These are phyloP conservation scores for Ursus arctos DNA, from an alignment of 2,113 vertebrate species.

Conservation along the genomic window DNA sequence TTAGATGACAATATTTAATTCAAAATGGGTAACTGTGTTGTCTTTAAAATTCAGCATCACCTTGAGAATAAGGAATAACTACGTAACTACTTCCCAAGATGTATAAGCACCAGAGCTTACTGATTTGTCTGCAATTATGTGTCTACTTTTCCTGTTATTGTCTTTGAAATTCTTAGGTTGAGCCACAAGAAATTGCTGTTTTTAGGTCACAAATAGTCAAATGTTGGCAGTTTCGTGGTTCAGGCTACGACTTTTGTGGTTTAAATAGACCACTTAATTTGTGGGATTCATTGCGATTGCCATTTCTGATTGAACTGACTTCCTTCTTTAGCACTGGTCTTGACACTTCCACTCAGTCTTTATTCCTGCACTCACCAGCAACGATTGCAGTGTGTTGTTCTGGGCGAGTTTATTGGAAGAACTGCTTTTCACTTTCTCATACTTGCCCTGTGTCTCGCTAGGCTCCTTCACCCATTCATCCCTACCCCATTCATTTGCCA, in stretches of 20 bases:
- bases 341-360: not conserved
- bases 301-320: not conserved
- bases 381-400: not conserved
- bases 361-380: not conserved
- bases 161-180: constrained; percentile 2
- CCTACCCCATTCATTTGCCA: not conserved
- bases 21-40: not conserved
- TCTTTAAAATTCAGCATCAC: not conserved
- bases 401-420: not conserved
- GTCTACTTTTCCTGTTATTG: not conserved
- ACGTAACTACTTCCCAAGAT: not conserved
- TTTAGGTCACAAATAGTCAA: not conserved
- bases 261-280: not conserved
- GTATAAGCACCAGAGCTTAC: not conserved
- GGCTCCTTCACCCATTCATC: not conserved
- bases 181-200: not conserved
- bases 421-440: not conserved
- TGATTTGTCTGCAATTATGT: not conserved
- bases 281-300: not conserved
- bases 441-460: not conserved
- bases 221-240: not conserved
- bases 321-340: not conserved
- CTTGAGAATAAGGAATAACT: not conserved
- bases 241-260: not conserved
- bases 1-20: not conserved